These are phyloP conservation scores for Gallinago nigripennis DNA, from an alignment of 2,797 vertebrate species.

Conservation along the genomic window DNA sequence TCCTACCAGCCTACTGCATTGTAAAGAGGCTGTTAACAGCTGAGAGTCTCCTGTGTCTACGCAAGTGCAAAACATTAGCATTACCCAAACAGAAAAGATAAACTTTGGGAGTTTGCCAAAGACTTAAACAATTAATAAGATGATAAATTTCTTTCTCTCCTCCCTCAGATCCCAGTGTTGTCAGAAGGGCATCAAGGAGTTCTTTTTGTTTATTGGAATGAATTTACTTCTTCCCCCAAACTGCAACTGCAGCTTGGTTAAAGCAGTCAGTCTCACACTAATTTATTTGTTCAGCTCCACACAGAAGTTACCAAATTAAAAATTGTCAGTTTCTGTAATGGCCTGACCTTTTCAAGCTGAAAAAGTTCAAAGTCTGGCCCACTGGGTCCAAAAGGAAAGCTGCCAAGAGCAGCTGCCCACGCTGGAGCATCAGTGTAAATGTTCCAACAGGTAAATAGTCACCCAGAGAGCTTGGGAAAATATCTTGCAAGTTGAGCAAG, in stretches of 20 bases:
- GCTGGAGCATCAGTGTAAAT: conserved; percentile 51
- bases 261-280: conserved; percentile 36
- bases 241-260: conserved; percentile 27
- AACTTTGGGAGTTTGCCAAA: conserved; percentile 25
- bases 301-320: conserved; percentile 74
- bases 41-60: neutral
- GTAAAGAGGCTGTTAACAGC: neutral
- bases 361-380: conserved; percentile 55
- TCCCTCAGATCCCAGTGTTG: conserved; percentile 9
- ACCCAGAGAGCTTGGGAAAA: conserved; percentile 14
- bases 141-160: neutral
- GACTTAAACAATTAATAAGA: conserved; percentile 64
- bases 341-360: conserved; percentile 66
- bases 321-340: conserved; percentile 63
- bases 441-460: conserved; percentile 72
- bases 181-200: conserved; percentile 21
- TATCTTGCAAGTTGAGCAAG: conserved; percentile 26
- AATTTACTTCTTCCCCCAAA: conserved; percentile 62
- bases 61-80: neutral
- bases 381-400: conserved; percentile 10
- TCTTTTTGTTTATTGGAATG: conserved; percentile 54
- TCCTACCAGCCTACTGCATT: fast-evolving
- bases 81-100: conserved; percentile 8
- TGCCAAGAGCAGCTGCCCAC: conserved; percentile 33
- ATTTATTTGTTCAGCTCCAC: conserved; percentile 72